Evolutionary conservation across 1,140 invertebrate species (phyloP).

Genomic region (Atopsyche davidsoni): DNA sequence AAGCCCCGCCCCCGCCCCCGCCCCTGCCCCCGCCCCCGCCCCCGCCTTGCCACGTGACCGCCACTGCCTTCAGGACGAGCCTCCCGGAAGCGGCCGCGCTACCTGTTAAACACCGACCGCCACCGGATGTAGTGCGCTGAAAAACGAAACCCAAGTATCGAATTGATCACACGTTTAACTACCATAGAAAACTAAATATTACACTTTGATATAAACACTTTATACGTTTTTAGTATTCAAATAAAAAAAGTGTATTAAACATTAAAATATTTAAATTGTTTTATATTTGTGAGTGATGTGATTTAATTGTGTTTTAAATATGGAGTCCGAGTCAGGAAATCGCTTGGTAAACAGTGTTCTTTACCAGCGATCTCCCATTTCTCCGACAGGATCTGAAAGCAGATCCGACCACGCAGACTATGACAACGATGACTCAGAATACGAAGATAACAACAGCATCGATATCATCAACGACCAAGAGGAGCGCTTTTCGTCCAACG

Average conservation of each 20-base stretch:
- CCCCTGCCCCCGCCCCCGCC: not conserved
- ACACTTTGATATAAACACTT: not conserved
- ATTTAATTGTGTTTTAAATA: no score
- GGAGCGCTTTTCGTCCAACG: not conserved
- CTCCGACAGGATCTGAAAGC: constrained; percentile 16
- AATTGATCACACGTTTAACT: not conserved
- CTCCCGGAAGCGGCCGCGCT: constrained; percentile 10
- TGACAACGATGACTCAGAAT: constrained; percentile 19
- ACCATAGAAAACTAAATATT: not conserved
- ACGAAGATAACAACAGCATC: constrained; percentile 22
- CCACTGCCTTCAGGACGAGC: no score
- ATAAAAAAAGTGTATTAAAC: not conserved
- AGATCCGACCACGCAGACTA: constrained; percentile 16
- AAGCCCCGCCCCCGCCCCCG: constrained; percentile 8
- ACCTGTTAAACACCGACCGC: constrained; percentile 14
- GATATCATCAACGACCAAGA: constrained; percentile 23
- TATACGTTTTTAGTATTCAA: not conserved
- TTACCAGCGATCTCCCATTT: not conserved
- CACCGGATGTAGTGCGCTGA: constrained; percentile 12
- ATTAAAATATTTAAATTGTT: no score
- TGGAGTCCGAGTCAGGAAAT: not conserved
- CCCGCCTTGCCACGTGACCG: no score
- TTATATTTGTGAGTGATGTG: no score
- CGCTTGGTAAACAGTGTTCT: not conserved
- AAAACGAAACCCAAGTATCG: not conserved